Evolutionary conservation across 2,888 invertebrate genomes (phyloP), one percentile per base, ranked within the genome.

Genomic region (Hyppa rectilinea): DNA sequence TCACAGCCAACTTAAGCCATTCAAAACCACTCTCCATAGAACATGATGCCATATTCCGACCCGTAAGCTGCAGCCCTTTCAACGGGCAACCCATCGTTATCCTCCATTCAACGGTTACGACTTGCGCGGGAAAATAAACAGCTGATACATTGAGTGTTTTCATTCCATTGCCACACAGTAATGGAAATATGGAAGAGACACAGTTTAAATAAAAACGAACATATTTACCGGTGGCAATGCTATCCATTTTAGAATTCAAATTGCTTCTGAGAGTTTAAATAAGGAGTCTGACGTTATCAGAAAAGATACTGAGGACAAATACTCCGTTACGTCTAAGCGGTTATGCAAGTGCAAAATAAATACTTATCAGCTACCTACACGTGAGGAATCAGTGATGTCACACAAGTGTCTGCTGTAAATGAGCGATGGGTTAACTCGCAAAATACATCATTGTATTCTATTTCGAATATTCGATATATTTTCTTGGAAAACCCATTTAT

Each of bases 51-150:
- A 50, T 66, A 59, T 63, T 17, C 58, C 43, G 38, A 59, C 58
- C 43, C 23, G 31, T 66, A 67, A 75, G 63, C 53, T 75, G 45
- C 62, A 75, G 45, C 52, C 56, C 52, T 58, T 80, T 81, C 76
- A 61, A 26, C 29, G 29, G 40, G 23, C 29, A 75, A 52, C 63
- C 60, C 56, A 81, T 64, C 76, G 52, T 75, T 75, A 75, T 50
- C 34, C 62, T 56, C 81, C 59, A 75, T 75, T 78, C 81, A 75
- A 75, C 40, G 29, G 31, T 64, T 64, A 75, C 60, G 63, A 75
- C 68, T 55, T 40, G 43, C 67, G 76, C 76, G 68, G 45, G 75
- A 67, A 75, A 60, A 77, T 75, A 80, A 75, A 75, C 81, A 75
- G 55, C 75, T 77, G 81, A 60, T 75, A 67, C 49, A 75, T 53